These are phyloP conservation scores for Himantopus leucocephalus DNA, from an alignment of 2,113 vertebrate species.

Conservation along the genomic window DNA sequence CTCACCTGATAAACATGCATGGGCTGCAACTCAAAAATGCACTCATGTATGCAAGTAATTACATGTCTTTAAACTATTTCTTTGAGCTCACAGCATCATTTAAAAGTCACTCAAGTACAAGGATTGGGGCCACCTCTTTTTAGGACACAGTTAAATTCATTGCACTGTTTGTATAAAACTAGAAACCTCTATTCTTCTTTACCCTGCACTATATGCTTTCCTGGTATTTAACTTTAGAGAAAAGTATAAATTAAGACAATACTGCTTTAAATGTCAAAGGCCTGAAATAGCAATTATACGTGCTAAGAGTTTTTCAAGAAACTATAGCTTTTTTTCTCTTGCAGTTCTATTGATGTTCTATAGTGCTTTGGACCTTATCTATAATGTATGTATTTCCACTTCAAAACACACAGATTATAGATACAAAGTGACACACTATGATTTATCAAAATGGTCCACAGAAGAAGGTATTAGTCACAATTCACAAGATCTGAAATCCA, in stretches of 20 bases:
- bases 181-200: neutral
- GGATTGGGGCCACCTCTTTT: neutral
- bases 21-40: neutral
- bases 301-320: neutral
- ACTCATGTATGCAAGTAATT: neutral
- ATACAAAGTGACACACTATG: neutral
- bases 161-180: neutral
- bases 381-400: slow-evolving; percentile 16
- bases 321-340: neutral
- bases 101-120: neutral
- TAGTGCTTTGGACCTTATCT: slow-evolving; percentile 18
- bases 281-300: neutral
- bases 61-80: neutral
- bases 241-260: neutral
- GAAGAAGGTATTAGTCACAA: neutral
- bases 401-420: slow-evolving; percentile 36
- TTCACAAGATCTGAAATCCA: slow-evolving; percentile 3
- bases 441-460: slow-evolving; percentile 32
- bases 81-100: neutral
- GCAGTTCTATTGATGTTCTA: neutral
- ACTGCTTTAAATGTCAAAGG: slow-evolving; percentile 3
- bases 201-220: neutral
- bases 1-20: neutral
- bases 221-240: neutral
- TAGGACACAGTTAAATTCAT: neutral